Evolutionary conservation across 2,113 vertebrate genomes (phyloP).

Genomic region (Aspidoscelis tigris): DNA sequence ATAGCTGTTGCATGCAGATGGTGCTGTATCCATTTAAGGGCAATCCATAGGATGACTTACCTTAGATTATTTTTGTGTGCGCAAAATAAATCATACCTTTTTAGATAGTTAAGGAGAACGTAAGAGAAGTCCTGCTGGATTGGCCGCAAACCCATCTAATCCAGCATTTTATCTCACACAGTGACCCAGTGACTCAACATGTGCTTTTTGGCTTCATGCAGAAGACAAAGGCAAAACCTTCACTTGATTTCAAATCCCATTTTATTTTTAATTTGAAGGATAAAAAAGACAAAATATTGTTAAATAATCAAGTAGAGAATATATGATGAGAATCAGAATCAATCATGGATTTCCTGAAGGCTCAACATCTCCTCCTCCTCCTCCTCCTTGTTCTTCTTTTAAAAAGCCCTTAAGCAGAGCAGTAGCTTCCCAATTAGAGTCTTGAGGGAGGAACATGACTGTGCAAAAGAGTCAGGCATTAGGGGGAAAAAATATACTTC

Average conservation of each 20-base stretch:
- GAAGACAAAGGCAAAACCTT: too few relatives aligned
- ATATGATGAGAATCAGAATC: not conserved
- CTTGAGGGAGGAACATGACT: constrained; percentile 47
- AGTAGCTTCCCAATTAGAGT: constrained; percentile 67
- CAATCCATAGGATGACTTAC: not conserved
- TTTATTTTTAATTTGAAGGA: not conserved
- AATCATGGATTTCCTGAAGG: constrained; percentile 41
- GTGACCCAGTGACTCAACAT: too few relatives aligned
- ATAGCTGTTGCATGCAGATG: too few relatives aligned
- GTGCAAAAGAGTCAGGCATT: constrained; percentile 39
- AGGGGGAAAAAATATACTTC: constrained; percentile 39
- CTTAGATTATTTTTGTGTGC: not conserved
- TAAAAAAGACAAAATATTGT: constrained; percentile 5
- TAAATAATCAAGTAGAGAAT: constrained; percentile 14
- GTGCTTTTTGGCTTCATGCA: too few relatives aligned
- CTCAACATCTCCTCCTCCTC: constrained; percentile 23
- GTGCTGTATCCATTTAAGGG: too few relatives aligned
- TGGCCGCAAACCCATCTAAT: too few relatives aligned
- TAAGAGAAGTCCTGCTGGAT: too few relatives aligned
- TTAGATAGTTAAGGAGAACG: too few relatives aligned
- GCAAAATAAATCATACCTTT: not conserved
- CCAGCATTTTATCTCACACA: too few relatives aligned
- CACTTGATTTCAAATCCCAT: not conserved
- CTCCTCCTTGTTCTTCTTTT: too few relatives aligned
- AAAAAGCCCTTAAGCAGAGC: constrained; percentile 55